Conservation (phyloP, 2,113 vertebrate species). For the Desmodus rotundus region DNA sequence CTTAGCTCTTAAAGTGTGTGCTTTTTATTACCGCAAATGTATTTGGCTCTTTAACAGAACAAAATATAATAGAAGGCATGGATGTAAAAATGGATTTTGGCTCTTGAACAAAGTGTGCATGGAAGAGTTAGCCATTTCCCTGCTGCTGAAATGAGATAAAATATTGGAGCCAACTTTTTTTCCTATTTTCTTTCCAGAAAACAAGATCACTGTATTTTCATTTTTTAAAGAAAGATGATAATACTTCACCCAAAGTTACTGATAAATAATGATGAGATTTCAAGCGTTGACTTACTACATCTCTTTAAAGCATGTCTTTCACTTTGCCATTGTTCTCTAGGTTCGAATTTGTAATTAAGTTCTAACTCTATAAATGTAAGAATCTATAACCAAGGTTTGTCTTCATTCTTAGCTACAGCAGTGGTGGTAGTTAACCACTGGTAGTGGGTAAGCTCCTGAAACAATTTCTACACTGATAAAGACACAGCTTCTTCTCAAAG, state of each 20-base stretch:
- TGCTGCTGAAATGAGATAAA: constrained; percentile 37
- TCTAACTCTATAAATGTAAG: background rate
- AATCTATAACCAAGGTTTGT: background rate
- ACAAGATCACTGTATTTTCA: background rate
- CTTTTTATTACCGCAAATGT: constrained; percentile 8
- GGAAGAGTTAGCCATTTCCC: constrained; percentile 14
- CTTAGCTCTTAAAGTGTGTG: background rate
- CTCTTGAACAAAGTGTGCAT: background rate
- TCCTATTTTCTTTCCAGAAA: constrained; percentile 14
- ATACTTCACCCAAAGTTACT: background rate
- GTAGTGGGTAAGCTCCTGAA: background rate
- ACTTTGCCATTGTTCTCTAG: background rate
- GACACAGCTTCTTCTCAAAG: background rate
- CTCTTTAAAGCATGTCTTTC: background rate
- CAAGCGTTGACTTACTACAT: background rate
- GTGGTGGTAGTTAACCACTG: background rate
- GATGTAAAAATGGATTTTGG: background rate
- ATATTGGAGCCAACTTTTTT: background rate
- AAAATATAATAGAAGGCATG: background rate
- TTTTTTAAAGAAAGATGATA: background rate
- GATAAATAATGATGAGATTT: background rate
- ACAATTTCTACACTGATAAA: background rate
- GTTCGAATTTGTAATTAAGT: background rate
- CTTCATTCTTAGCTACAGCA: background rate
- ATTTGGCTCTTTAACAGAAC: background rate